A percentile compares a stretch with the other conserved stretches of the same genome.
Conservation (phyloP, 2,113 vertebrate species). For the Rana temporaria region DNA sequence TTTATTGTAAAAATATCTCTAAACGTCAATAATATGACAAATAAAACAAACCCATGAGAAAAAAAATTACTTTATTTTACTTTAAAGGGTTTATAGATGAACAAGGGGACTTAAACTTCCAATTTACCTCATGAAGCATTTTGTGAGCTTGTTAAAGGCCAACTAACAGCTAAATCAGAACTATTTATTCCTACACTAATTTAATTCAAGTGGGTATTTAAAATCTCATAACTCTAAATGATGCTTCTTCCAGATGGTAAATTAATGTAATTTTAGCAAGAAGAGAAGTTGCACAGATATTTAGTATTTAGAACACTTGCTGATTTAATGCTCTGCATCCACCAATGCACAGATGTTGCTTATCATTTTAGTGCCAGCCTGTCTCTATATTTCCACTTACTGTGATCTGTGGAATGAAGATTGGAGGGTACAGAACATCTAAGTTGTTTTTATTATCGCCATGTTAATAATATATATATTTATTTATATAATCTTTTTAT, state of each 20-base stretch:
- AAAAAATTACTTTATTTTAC: slow-evolving; percentile 51
- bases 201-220: slow-evolving; percentile 80
- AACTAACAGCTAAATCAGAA: slow-evolving; percentile 81
- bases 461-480: slow-evolving; percentile 51
- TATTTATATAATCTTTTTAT: slow-evolving; percentile 57
- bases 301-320: slow-evolving; percentile 69
- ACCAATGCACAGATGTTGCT: slow-evolving; percentile 74
- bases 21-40: slow-evolving; percentile 19
- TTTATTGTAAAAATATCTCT: no score
- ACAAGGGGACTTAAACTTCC: slow-evolving; percentile 69
- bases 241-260: slow-evolving; percentile 81
- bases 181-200: slow-evolving; percentile 80
- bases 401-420: slow-evolving; percentile 63
- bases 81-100: slow-evolving; percentile 67
- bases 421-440: slow-evolving; percentile 58
- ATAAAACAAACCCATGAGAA: slow-evolving; percentile 22
- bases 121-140: slow-evolving; percentile 73
- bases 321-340: slow-evolving; percentile 73
- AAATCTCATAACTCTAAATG: slow-evolving; percentile 76
- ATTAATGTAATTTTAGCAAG: slow-evolving; percentile 81
- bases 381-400: slow-evolving; percentile 68
- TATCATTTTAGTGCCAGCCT: slow-evolving; percentile 70
- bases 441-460: slow-evolving; percentile 43
- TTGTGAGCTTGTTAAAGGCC: slow-evolving; percentile 72
- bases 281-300: slow-evolving; percentile 79